Base-by-base conservation (phyloP, 2,797 vertebrate species). In the Oreochromis mossambicus region DNA sequence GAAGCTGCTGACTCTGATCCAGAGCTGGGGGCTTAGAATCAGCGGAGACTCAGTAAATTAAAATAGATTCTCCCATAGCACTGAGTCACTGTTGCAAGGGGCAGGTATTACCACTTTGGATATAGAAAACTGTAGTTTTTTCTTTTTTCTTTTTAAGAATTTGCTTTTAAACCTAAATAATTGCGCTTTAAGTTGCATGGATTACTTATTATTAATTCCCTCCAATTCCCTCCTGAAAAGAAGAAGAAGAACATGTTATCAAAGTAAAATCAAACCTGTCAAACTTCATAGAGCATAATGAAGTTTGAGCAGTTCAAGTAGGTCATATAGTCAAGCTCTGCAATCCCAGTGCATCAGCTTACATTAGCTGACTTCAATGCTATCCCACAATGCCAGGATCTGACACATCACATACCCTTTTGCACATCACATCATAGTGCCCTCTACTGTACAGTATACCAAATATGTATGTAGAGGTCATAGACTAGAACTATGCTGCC, bases 1-100 rank as follows among this genome's bases (percentile, higher is more conserved):
- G 93, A 94, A 94, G 92, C 89, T 88, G 87, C 78, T 87, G 93
- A 93, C 73, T 90, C 78, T 3, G 38, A 26, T 90, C 93, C 93
- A 92, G 83, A 24, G 48, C 70, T 85, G 90, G 89, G 83, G 86
- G 73, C 48, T 63, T 70, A 55, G 83, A 80, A 88, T 86, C 55
- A 32, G 52, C 56, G 21, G 55, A 79, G 83, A 84, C 81, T 82
- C 34, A 83, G 79, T 76, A 77, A 61, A 34, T 68, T 4, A 61
- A 87, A 82, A 52, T 78, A 46, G 41, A 38, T 79, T 78, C 66
- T 73, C 75, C 84, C 80, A n/a, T 8, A 38, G 29, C 76, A 46
- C 73, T 26, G 24, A 9, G 29, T 1, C 77, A 66, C 73, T 52
- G 55, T 61, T 32, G 10, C 14, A 36, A 61, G 34, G 56, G 9